phyloP scores from a whole-genome alignment of 2,113 vertebrate species.

The Myrmecobius fasciatus region DNA sequence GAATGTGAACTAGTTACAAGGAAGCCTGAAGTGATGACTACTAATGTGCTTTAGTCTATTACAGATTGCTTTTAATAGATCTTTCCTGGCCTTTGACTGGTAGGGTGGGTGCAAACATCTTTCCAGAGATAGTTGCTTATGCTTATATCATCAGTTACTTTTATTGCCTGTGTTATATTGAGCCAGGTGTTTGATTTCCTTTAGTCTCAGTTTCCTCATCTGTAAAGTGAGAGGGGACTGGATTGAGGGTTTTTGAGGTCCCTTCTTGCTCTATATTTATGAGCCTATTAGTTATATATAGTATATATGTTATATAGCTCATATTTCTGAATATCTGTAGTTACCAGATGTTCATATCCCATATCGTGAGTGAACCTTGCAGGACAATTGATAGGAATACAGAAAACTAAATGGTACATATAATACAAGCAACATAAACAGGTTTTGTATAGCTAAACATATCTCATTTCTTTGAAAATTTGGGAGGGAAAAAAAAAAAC shows the following conservation, averaged over 20 bases:
- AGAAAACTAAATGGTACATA: background rate
- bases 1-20: background rate
- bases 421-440: background rate
- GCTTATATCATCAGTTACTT: background rate
- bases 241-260: background rate
- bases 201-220: background rate
- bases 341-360: background rate
- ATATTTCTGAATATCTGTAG: background rate
- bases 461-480: background rate
- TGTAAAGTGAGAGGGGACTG: background rate
- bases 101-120: background rate
- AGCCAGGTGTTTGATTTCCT: background rate
- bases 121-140: background rate
- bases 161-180: background rate
- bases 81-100: background rate
- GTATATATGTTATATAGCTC: background rate
- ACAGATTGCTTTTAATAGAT: background rate
- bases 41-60: background rate
- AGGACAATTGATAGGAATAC: background rate
- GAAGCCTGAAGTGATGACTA: background rate
- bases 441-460: background rate
- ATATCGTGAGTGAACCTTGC: background rate
- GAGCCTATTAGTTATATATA: background rate
- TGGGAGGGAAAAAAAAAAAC: no score
- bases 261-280: background rate